Evolutionary conservation across 2,888 invertebrate species (phyloP), one percentile per base, ranked within the genome.

Genomic region (Mellilla xanthometata): DNA sequence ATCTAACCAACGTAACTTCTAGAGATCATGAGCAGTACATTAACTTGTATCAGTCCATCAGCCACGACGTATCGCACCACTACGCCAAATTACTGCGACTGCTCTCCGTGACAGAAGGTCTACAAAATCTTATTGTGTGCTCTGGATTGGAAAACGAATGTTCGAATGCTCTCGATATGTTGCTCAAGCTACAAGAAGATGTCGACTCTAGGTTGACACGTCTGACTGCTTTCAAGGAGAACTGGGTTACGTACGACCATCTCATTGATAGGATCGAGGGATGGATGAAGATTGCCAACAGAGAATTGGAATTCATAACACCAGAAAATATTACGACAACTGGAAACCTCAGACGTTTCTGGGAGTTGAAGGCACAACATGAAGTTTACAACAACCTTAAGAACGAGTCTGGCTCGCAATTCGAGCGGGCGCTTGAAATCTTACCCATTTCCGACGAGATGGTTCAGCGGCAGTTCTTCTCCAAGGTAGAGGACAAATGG

Each of bases 341-440:
- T 6, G 93, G 93, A 39, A 94, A 95, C 62, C 93, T 96, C 78
- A 92, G 95, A 58, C 93, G 95, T 60, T 96, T 96, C 83, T 96
- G 96, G 96, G 96, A 96, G 81, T 78, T 96, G 31, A 96, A 96
- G 76, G 96, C 96, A 0, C 95, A 96, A 62, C 95, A 95, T 63
- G 96, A 96, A 86, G 93, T 96, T 12, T 92, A 96, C 72, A 95
- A 95, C 58, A 93, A 93, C 55, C 91, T 96, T 34, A 92, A 94
- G 39, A 93, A 93, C 47, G 95, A 95, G 58, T 93, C 95, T 0
- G 93, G 93, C 10, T 88, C 91, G 29, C 93, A 93, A 50, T 93
- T 96, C 60, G 95, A 96, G 66, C 94, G 94, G 60, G 93, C 96
- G 0, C 74, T 96, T 45, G 92, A 94, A 71, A 93, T 95, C 3